Conservation (phyloP, 92 coral and sea anemone genomes). For the Zoanthus gigantus region DNA sequence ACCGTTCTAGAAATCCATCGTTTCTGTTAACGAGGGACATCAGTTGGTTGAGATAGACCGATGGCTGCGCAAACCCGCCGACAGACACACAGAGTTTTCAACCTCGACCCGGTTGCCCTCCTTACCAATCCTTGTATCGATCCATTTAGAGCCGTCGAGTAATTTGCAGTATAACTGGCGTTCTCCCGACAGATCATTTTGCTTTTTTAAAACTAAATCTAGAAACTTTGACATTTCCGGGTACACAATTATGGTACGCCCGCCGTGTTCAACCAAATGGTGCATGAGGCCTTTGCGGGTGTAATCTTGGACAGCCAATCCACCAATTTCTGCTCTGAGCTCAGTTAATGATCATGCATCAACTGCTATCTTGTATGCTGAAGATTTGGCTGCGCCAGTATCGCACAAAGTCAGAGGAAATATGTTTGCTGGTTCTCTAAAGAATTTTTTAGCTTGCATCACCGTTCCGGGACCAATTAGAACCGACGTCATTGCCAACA, state of each 20-base stretch:
- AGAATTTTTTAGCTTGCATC: slow-evolving; percentile 45
- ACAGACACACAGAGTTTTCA: slow-evolving; percentile 55
- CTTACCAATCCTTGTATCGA: slow-evolving; percentile 46
- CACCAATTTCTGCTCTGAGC: slow-evolving; percentile 33
- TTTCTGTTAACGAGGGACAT: slow-evolving; percentile 57
- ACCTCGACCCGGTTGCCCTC: slow-evolving; percentile 55
- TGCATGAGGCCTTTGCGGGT: slow-evolving; percentile 54
- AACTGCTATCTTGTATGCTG: slow-evolving; percentile 52
- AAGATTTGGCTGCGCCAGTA: slow-evolving; percentile 53
- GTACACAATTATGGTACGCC: slow-evolving; percentile 53
- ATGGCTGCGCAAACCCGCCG: slow-evolving; percentile 49
- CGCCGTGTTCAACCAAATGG: slow-evolving; percentile 46
- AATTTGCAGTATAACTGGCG: slow-evolving; percentile 46
- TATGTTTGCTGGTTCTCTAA: slow-evolving; percentile 51
- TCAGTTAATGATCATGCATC: slow-evolving; percentile 45
- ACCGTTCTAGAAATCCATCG: slow-evolving; percentile 50
- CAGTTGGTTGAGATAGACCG: slow-evolving; percentile 54
- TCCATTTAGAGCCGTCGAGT: slow-evolving; percentile 48
- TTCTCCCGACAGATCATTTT: slow-evolving; percentile 52
- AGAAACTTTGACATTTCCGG: slow-evolving; percentile 55
- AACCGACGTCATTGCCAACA: slow-evolving; percentile 55
- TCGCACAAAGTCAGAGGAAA: slow-evolving; percentile 53
- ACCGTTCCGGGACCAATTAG: slow-evolving; percentile 45
- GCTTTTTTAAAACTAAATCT: slow-evolving; percentile 43
- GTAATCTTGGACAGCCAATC: slow-evolving; percentile 54